phyloP scores from a whole-genome alignment of 2,888 invertebrate species.

The Andricus quercusramuli region DNA sequence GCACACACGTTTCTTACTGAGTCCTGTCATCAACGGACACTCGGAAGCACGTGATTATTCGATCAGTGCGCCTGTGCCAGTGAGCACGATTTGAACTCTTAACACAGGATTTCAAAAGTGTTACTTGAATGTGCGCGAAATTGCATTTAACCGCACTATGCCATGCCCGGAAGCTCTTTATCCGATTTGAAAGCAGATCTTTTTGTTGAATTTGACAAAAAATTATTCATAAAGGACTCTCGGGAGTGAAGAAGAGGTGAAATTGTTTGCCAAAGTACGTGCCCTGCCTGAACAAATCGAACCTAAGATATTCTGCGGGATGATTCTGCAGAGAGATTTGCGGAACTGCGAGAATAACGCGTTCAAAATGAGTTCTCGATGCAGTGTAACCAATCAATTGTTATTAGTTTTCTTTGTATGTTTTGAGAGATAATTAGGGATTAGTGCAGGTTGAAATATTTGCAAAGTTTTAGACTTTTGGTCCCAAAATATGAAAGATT shows the following conservation, averaged over 20 bases:
- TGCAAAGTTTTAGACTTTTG: no score
- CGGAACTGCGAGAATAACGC: not conserved
- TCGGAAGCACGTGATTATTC: conserved; percentile 38
- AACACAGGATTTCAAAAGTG: not conserved
- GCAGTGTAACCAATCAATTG: not conserved
- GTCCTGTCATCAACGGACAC: conserved; percentile 25
- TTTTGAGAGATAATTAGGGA: not conserved
- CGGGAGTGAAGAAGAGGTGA: not conserved
- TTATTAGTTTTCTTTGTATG: not conserved
- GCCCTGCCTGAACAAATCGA: conserved; percentile 13
- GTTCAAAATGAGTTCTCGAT: not conserved
- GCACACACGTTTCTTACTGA: conserved; percentile 33
- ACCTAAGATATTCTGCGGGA: conserved; percentile 2
- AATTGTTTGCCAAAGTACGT: conserved; percentile 29
- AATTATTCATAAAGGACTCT: not conserved
- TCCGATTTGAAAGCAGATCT: not conserved
- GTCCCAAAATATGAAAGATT: not conserved
- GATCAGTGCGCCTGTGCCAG: not conserved
- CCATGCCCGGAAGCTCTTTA: not conserved
- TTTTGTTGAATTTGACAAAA: not conserved
- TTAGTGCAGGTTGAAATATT: not conserved
- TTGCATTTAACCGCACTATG: not conserved
- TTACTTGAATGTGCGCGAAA: conserved; percentile 12
- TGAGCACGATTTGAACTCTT: not conserved
- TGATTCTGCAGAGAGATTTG: not conserved